Evolutionary conservation across 2,888 invertebrate genomes (phyloP).

Genomic region (Lasioglossum morio): DNA sequence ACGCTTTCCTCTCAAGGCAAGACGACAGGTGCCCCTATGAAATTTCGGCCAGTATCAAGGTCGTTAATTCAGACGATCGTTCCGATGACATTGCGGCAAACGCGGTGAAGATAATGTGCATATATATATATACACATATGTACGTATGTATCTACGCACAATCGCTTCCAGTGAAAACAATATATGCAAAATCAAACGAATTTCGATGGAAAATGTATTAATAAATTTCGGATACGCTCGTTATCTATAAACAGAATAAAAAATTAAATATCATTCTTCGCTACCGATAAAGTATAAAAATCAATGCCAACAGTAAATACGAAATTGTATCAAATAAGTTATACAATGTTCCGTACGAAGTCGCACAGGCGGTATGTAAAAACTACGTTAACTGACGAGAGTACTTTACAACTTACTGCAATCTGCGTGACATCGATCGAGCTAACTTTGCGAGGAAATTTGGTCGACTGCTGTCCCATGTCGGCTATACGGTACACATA

Average conservation of each 20-base stretch:
- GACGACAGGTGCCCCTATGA: not conserved
- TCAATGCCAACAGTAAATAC: not conserved
- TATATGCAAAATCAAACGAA: not conserved
- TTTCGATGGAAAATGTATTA: not conserved
- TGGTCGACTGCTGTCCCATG: constrained; percentile 8
- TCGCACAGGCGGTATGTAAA: not conserved
- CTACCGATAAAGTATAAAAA: not conserved
- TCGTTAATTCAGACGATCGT: not conserved
- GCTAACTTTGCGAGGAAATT: constrained; percentile 5
- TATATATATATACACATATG: no score
- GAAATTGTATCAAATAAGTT: not conserved
- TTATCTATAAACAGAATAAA: not conserved
- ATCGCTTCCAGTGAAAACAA: not conserved
- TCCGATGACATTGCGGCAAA: not conserved
- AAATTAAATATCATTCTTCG: not conserved
- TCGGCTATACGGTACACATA: not conserved
- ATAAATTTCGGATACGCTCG: not conserved
- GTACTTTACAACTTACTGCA: not conserved
- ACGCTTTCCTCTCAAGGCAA: not conserved
- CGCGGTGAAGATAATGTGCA: not conserved
- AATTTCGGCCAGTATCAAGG: not conserved
- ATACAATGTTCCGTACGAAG: not conserved
- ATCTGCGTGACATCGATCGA: not conserved
- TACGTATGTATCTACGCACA: not conserved
- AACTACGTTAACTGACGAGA: not conserved